phyloP scores from a whole-genome alignment of 1,140 invertebrate species.

The Solenopsis fugax region DNA sequence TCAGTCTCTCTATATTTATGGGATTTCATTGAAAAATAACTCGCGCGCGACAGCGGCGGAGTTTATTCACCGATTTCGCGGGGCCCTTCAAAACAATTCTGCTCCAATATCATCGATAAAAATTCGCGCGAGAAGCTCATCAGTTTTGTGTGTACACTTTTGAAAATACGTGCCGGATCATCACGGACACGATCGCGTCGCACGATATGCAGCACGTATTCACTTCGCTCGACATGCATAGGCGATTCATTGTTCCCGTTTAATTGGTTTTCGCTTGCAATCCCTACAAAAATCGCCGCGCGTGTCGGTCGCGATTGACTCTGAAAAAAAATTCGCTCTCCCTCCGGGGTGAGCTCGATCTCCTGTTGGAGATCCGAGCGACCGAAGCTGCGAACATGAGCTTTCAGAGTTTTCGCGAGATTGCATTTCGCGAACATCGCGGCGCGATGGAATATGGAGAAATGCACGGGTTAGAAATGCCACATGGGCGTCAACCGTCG shows the following conservation, averaged over 20 bases:
- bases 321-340: not conserved
- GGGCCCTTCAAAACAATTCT: slow-evolving; percentile 22
- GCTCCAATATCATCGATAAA: slow-evolving; percentile 29
- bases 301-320: slow-evolving; percentile 31
- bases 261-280: slow-evolving; percentile 47
- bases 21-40: slow-evolving; percentile 42
- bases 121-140: slow-evolving; percentile 31
- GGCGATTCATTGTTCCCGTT: slow-evolving; percentile 49
- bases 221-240: slow-evolving; percentile 26
- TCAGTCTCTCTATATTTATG: slow-evolving; percentile 16
- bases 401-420: slow-evolving; percentile 6
- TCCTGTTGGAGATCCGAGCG: not conserved
- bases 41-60: not conserved
- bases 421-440: not conserved
- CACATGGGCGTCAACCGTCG: not conserved
- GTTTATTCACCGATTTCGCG: slow-evolving; percentile 32
- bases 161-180: slow-evolving; percentile 23
- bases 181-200: slow-evolving; percentile 11
- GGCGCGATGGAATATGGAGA: not conserved
- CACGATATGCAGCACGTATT: not conserved
- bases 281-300: slow-evolving; percentile 20
- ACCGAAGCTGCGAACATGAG: not conserved
- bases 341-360: not conserved
- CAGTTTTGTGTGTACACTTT: slow-evolving; percentile 18
- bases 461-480: slow-evolving; percentile 11